Percentiles rank a stretch among this genome's conserved stretches.
Evolutionary conservation across 2,797 vertebrate species (phyloP).

Genomic region (Lates japonicus): DNA sequence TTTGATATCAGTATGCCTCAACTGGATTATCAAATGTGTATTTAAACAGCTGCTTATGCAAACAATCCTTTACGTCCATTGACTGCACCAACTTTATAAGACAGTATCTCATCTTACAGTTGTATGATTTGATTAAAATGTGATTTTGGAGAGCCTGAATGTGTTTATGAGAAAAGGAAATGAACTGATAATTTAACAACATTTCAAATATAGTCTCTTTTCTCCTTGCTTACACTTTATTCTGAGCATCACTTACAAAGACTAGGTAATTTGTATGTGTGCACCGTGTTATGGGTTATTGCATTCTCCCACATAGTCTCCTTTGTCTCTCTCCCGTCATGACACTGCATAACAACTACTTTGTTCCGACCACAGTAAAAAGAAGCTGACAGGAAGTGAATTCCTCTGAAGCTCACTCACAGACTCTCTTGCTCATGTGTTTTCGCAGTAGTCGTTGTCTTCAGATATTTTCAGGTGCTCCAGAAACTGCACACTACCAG

Average conservation of each 20-base stretch:
- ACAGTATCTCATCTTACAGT: slow-evolving; percentile 12
- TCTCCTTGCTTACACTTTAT: slow-evolving; percentile 13
- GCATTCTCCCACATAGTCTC: slow-evolving; percentile 59
- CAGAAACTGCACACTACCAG: slow-evolving; percentile 44
- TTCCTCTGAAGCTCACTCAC: slow-evolving; percentile 71
- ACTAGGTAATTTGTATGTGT: slow-evolving; percentile 36
- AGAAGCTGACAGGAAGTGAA: slow-evolving; percentile 75
- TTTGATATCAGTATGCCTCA: slow-evolving; percentile 8
- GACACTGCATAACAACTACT: slow-evolving; percentile 68
- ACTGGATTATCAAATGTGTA: slow-evolving; percentile 1
- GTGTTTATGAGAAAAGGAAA: slow-evolving; percentile 18
- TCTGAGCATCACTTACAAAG: slow-evolving; percentile 29
- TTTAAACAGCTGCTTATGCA: slow-evolving; percentile 14
- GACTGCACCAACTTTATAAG: slow-evolving; percentile 4
- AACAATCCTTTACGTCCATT: slow-evolving; percentile 21
- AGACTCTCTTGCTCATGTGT: slow-evolving; percentile 65
- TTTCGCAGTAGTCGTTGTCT: slow-evolving; percentile 65
- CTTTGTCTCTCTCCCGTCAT: slow-evolving; percentile 65
- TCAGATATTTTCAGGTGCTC: slow-evolving; percentile 72
- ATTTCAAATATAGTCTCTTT: slow-evolving; percentile 37
- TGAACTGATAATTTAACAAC: slow-evolving; percentile 26
- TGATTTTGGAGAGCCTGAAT: slow-evolving; percentile 24
- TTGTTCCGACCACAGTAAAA: slow-evolving; percentile 66
- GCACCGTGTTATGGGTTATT: slow-evolving; percentile 44
- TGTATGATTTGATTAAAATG: slow-evolving; percentile 20